phyloP scores from a whole-genome alignment of 1,140 invertebrate genomes.

The Magallana gigas region DNA sequence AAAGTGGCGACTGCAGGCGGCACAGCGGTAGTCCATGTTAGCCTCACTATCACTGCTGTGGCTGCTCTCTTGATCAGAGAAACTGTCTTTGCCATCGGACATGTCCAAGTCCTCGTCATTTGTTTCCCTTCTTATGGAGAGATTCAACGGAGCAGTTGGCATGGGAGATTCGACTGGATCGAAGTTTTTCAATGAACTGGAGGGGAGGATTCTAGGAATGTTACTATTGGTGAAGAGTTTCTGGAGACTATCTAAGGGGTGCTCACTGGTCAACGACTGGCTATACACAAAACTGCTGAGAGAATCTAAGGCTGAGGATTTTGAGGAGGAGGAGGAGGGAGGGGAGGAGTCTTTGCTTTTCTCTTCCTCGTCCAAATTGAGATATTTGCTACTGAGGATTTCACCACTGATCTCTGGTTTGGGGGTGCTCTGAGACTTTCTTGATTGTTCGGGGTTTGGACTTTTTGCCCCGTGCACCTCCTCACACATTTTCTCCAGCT shows the following conservation, averaged over 20 bases:
- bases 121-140: constrained; percentile 65
- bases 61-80: constrained; percentile 65
- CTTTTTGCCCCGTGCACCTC: constrained; percentile 51
- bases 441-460: constrained; percentile 38
- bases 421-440: constrained; percentile 13
- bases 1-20: constrained; percentile 97
- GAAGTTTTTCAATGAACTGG: constrained; percentile 52
- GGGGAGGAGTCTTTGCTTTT: constrained; percentile 19
- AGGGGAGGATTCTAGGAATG: constrained; percentile 80
- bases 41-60: constrained; percentile 66
- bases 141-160: constrained; percentile 66
- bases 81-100: constrained; percentile 60
- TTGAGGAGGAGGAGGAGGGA: neutral
- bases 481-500: constrained; percentile 62
- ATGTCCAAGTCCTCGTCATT: constrained; percentile 62
- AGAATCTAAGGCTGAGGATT: constrained; percentile 73
- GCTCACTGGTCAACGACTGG: constrained; percentile 75
- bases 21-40: constrained; percentile 85
- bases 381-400: constrained; percentile 64
- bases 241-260: constrained; percentile 93
- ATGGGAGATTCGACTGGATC: constrained; percentile 55
- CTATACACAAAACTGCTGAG: constrained; percentile 76
- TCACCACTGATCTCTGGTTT: constrained; percentile 41
- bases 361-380: constrained; percentile 67
- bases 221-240: constrained; percentile 97